These are phyloP conservation scores for Neotoxoptera formosana DNA, from an alignment of 1,140 invertebrate genomes.

Conservation along the genomic window DNA sequence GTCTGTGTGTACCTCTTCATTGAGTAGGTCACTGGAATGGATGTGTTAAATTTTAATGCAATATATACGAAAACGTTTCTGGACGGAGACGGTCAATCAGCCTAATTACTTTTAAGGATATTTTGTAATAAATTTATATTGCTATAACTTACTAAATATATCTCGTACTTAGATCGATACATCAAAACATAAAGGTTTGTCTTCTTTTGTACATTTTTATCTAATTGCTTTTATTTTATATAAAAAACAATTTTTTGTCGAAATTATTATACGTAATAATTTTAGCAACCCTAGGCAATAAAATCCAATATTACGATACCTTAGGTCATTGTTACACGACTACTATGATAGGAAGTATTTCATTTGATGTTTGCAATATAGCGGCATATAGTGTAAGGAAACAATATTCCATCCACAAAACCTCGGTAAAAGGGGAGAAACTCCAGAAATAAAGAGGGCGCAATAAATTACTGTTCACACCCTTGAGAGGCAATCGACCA, in stretches of 20 bases:
- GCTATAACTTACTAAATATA: no score
- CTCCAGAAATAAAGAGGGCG: constrained; percentile 53
- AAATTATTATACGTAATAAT: constrained; percentile 30
- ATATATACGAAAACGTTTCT: not conserved
- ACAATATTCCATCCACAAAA: constrained; percentile 49
- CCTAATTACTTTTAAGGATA: no score
- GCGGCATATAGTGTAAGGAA: constrained; percentile 31
- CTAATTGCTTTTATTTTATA: not conserved
- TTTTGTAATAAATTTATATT: no score
- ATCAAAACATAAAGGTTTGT: not conserved
- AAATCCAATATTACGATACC: constrained; percentile 37
- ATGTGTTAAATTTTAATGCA: not conserved
- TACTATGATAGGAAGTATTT: constrained; percentile 33
- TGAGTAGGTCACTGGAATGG: no score
- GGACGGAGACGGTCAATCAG: no score
- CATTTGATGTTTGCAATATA: constrained; percentile 21
- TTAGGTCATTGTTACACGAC: constrained; percentile 27
- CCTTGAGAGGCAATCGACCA: constrained; percentile 57
- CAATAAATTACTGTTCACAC: constrained; percentile 58
- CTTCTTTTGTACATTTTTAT: not conserved
- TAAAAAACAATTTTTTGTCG: not conserved
- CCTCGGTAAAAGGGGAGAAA: constrained; percentile 51
- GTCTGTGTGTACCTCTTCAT: no score
- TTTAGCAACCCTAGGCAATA: constrained; percentile 26
- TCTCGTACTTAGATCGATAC: not conserved